These are phyloP conservation scores for Nomada ferruginata DNA, from an alignment of 2,888 invertebrate genomes.

Conservation along the genomic window DNA sequence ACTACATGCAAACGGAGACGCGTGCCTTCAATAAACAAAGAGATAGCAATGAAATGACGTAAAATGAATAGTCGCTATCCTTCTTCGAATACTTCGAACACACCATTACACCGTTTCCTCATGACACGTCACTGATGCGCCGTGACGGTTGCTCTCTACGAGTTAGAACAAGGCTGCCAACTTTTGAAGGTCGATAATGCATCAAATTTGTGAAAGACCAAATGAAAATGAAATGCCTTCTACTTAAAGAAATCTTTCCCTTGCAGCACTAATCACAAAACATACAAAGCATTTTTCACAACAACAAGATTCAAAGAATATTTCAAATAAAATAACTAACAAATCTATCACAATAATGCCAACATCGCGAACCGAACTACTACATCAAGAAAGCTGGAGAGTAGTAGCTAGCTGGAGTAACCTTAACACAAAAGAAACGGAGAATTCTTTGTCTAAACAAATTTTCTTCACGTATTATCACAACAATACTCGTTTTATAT, in stretches of 20 bases:
- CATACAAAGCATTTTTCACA: background rate
- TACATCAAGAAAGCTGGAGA: background rate
- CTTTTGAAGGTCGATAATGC: constrained; percentile 34
- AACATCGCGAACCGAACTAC: background rate
- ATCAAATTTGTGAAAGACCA: constrained; percentile 23
- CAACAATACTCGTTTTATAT: background rate
- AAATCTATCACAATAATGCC: background rate
- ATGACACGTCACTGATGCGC: constrained; percentile 75
- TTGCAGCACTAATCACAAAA: background rate
- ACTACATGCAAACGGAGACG: constrained; percentile 33
- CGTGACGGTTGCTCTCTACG: constrained; percentile 63
- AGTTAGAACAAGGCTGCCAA: constrained; percentile 63
- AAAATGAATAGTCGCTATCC: constrained; percentile 58
- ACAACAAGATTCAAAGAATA: background rate
- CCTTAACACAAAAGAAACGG: background rate
- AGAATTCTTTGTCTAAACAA: constrained; percentile 5
- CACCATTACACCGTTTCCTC: constrained; percentile 66
- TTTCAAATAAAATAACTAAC: too few relatives aligned
- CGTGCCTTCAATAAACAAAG: constrained; percentile 69
- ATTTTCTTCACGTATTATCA: background rate
- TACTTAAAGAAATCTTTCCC: background rate
- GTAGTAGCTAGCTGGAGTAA: background rate
- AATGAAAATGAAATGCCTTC: constrained; percentile 2
- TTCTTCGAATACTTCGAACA: constrained; percentile 40
- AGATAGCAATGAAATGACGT: constrained; percentile 75